Evolutionary conservation across 2,113 vertebrate genomes (phyloP).

Genomic region (Albula goreensis): DNA sequence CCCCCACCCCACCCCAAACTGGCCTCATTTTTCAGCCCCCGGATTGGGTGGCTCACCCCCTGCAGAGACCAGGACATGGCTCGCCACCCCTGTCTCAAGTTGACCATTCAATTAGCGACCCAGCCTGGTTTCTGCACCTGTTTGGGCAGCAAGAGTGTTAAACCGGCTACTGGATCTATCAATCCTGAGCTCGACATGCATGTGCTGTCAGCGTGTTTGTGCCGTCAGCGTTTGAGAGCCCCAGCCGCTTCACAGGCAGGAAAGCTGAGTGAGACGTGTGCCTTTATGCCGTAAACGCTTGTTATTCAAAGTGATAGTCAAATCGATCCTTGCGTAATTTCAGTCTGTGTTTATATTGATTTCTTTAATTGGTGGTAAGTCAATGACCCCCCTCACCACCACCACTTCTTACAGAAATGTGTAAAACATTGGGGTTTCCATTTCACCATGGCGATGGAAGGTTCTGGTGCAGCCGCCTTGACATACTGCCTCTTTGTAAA

Average conservation of each 20-base stretch:
- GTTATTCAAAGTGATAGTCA: neutral
- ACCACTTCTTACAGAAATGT: neutral
- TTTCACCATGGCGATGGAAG: neutral
- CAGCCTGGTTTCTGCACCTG: conserved; percentile 49
- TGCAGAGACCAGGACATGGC: conserved; percentile 39
- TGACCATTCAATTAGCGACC: conserved; percentile 42
- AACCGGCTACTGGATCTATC: neutral
- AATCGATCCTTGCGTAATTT: neutral
- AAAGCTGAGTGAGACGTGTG: neutral
- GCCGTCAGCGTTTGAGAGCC: no score
- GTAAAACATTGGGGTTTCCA: neutral
- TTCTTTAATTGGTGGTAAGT: neutral
- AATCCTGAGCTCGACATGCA: neutral
- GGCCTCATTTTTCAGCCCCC: conserved; percentile 43
- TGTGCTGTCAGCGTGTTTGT: no score
- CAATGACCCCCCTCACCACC: neutral
- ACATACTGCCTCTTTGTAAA: conserved; percentile 23
- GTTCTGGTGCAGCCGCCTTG: neutral
- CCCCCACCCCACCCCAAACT: conserved; percentile 7
- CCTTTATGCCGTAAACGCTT: neutral
- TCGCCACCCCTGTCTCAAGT: conserved; percentile 33
- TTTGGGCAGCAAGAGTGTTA: conserved; percentile 22
- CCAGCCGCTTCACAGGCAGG: no score
- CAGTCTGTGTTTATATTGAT: neutral
- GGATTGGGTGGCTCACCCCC: conserved; percentile 33